Percentiles rank a stretch among this genome's conserved stretches.
phyloP scores from a whole-genome alignment of 2,113 vertebrate species.

The Trichechus manatus region DNA sequence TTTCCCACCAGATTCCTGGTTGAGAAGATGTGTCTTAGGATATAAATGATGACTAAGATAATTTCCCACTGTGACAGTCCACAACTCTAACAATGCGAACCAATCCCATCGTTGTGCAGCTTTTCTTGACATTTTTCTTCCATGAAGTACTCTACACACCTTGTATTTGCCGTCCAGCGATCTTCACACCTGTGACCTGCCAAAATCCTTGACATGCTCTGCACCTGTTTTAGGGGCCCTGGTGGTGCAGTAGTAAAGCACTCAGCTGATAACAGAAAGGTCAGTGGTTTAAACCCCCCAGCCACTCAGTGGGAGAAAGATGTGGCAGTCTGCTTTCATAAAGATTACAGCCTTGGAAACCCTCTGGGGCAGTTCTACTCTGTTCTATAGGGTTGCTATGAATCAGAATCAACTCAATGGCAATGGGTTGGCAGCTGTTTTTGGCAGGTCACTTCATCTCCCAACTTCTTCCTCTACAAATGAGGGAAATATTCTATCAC shows the following conservation, averaged over 20 bases:
- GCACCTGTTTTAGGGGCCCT: not conserved
- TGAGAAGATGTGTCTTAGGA: not conserved
- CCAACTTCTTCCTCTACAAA: not conserved
- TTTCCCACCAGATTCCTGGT: not conserved
- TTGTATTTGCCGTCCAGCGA: not conserved
- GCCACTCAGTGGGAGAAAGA: not conserved
- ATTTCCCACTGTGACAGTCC: not conserved
- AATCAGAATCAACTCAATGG: too few species aligned
- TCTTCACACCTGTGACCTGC: not conserved
- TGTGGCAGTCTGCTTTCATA: too few species aligned
- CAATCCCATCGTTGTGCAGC: not conserved
- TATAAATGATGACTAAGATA: not conserved
- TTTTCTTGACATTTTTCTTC: not conserved
- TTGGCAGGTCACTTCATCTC: not conserved
- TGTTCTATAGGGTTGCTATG: too few species aligned
- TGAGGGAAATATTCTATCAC: not conserved
- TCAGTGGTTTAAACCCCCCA: not conserved
- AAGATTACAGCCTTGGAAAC: too few species aligned
- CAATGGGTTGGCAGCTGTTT: not conserved
- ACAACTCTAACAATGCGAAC: not conserved
- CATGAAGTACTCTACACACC: not conserved
- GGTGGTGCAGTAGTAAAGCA: not conserved
- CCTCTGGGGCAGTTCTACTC: too few species aligned
- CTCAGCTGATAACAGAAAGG: not conserved
- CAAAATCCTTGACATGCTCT: not conserved